Evolutionary conservation across 2,797 vertebrate genomes (phyloP).

Genomic region (Mormyrus hasselquistii): DNA sequence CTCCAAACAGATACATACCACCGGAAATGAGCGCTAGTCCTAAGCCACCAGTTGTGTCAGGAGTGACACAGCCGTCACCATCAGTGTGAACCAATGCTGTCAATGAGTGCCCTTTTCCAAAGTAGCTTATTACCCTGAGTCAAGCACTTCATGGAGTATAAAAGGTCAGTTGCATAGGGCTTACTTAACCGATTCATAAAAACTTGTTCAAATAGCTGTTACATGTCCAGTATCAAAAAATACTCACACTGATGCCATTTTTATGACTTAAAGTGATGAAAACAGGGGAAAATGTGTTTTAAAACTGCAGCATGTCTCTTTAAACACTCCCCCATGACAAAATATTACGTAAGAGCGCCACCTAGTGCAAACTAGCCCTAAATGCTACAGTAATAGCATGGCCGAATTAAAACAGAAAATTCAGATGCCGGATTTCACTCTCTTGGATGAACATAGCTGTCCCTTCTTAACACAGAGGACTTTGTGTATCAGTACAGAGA

Average conservation of each 20-base stretch:
- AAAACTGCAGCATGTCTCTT: neutral
- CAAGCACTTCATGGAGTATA: neutral
- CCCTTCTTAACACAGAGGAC: neutral
- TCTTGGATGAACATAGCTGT: neutral
- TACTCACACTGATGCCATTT: neutral
- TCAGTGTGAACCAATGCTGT: neutral
- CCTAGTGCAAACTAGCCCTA: neutral
- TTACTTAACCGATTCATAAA: neutral
- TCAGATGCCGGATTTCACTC: neutral
- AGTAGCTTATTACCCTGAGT: neutral
- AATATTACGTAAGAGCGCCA: constrained; percentile 8
- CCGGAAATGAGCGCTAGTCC: neutral
- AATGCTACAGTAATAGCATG: neutral
- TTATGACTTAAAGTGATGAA: neutral
- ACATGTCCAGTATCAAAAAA: neutral
- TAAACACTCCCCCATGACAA: neutral
- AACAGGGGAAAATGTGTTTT: neutral
- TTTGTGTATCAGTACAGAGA: neutral
- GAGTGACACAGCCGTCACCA: neutral
- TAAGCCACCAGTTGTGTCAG: neutral
- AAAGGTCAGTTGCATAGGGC: neutral
- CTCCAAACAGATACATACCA: neutral
- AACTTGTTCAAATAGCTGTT: neutral
- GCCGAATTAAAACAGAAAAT: neutral
- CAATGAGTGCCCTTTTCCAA: neutral